Conservation (phyloP, 1,140 invertebrate genomes). For the Linepithema humile region DNA sequence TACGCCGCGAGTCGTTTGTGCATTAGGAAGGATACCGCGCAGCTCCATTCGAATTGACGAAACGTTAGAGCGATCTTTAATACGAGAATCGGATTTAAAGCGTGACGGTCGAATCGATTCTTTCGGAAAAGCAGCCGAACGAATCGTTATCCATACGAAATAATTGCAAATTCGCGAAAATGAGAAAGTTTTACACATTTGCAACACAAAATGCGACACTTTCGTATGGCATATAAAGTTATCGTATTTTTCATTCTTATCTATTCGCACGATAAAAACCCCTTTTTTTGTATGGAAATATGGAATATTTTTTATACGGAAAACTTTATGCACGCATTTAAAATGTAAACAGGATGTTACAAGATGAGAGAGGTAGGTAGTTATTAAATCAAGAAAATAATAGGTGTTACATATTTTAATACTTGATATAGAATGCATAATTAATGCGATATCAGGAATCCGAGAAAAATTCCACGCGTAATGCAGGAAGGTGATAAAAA, state of each 20-base stretch:
- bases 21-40: not conserved
- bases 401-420: slow-evolving; percentile 34
- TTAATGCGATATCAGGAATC: not conserved
- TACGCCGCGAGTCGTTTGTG: not conserved
- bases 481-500: not conserved
- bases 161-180: not conserved
- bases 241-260: too few relatives aligned
- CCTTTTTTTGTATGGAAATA: too few relatives aligned
- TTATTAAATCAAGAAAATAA: slow-evolving; percentile 35
- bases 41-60: not conserved
- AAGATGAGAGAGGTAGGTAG: slow-evolving; percentile 13
- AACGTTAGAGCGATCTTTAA: not conserved
- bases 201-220: not conserved
- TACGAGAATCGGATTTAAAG: too few relatives aligned
- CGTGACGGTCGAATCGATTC: not conserved
- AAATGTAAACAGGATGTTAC: slow-evolving; percentile 3
- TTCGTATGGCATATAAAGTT: too few relatives aligned
- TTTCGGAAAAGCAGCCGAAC: not conserved
- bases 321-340: too few relatives aligned
- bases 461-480: not conserved
- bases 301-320: too few relatives aligned
- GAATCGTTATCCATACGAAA: not conserved
- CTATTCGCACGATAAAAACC: too few relatives aligned
- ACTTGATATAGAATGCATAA: slow-evolving; percentile 25
- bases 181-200: not conserved